phyloP scores from a whole-genome alignment of 2,888 invertebrate genomes.

The Apotomis turbidana region DNA sequence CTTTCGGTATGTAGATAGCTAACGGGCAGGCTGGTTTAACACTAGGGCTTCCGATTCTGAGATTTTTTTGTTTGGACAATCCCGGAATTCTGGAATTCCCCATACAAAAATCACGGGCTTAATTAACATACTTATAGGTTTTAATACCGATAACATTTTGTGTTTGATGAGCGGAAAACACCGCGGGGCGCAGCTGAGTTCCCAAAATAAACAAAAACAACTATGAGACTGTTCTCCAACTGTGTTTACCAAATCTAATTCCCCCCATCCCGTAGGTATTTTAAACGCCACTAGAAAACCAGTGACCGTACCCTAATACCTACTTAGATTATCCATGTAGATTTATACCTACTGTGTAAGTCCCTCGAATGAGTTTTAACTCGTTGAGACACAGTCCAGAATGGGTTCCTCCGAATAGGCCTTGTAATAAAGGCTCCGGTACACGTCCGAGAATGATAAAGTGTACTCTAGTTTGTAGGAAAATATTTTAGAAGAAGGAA shows the following conservation, averaged over 20 bases:
- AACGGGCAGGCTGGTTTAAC: too few relatives aligned
- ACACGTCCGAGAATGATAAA: constrained; percentile 42
- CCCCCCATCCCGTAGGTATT: background rate
- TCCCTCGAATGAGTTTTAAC: constrained; percentile 23
- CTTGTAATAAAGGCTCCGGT: constrained; percentile 38
- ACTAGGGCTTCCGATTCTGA: too few relatives aligned
- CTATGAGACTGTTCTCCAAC: too few relatives aligned
- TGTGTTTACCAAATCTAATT: constrained; percentile 2
- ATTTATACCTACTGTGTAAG: constrained; percentile 23
- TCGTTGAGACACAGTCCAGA: constrained; percentile 28
- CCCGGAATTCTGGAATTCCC: too few relatives aligned
- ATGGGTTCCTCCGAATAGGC: constrained; percentile 3
- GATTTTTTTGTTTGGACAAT: too few relatives aligned
- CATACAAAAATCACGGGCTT: too few relatives aligned
- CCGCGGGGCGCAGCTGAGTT: too few relatives aligned
- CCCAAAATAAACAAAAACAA: too few relatives aligned
- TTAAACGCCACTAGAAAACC: constrained; percentile 23
- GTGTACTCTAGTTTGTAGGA: constrained; percentile 39
- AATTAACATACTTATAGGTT: too few relatives aligned
- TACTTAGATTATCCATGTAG: constrained; percentile 37
- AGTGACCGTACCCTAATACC: constrained; percentile 37
- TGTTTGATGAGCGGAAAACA: too few relatives aligned
- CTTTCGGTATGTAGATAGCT: too few relatives aligned
- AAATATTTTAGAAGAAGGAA: constrained; percentile 36
- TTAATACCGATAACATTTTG: too few relatives aligned